Evolutionary conservation across 2,113 vertebrate species (phyloP).

Genomic region (Nycticryphes semicollaris): DNA sequence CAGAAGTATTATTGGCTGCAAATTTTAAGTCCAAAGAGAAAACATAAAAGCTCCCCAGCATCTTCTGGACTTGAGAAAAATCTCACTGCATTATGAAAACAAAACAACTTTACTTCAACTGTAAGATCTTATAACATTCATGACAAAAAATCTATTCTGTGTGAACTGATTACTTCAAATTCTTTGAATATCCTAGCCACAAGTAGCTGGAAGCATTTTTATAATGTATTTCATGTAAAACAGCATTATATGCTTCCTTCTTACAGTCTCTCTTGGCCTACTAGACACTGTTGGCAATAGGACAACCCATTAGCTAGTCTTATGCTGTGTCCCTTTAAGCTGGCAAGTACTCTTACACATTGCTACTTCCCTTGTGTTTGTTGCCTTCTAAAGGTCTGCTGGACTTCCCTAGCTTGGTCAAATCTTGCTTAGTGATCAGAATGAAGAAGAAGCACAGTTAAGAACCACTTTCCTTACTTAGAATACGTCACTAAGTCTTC

Average conservation of each 20-base stretch:
- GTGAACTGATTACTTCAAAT: background rate
- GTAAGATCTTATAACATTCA: background rate
- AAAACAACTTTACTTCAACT: background rate
- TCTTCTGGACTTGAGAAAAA: background rate
- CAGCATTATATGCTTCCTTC: background rate
- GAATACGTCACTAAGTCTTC: background rate
- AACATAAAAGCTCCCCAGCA: background rate
- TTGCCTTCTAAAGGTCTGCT: background rate
- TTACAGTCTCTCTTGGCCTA: background rate
- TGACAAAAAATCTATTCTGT: background rate
- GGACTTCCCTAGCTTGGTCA: background rate
- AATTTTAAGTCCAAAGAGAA: background rate
- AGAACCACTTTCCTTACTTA: background rate
- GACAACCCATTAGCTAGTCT: background rate
- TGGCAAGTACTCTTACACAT: background rate
- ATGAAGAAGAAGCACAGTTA: background rate
- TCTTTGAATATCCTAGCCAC: background rate
- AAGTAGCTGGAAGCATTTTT: background rate
- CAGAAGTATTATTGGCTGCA: background rate
- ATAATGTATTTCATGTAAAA: background rate
- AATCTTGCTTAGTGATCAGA: background rate
- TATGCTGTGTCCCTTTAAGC: background rate
- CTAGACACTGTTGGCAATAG: background rate
- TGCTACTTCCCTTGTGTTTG: background rate
- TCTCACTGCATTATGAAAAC: background rate